Evolutionary conservation across 2,888 invertebrate genomes (phyloP), one percentile per base, ranked within the genome.

Genomic region (Ophion obscuratus): DNA sequence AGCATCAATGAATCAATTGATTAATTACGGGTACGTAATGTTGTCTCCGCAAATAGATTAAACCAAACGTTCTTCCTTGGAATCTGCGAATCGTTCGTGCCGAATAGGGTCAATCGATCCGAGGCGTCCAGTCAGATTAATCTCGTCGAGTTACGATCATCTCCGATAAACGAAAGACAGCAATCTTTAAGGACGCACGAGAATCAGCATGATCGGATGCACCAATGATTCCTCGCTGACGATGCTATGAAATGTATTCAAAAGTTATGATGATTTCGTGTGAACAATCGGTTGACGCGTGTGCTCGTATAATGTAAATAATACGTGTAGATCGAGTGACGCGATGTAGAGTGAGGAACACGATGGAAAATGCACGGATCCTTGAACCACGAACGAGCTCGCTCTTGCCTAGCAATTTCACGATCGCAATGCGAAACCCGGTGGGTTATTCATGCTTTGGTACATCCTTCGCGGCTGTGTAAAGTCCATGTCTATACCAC

Each of bases 341-440:
- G 11, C n/a, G 11, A 73, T 57, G n/a, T 47, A 53, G 20, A 44
- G 44, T 11, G 36, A 31, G 24, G 59, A 47, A 14, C 74, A 61
- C 71, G 73, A 31, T 59, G 73, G 24, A 53, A 64, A 74, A 75
- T 36, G 62, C 71, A 61, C 36, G 81, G 68, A 81, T 84, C 81
- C 78, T 85, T 81, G 81, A 85, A 81, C 84, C 57, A 62, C 68
- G 67, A 81, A 77, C 67, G 78, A 81, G 84, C 27, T 64, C 20
- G 67, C 64, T 64, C 68, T 68, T 53, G 71, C 57, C 67, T 84
- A 71, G 77, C 62, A 74, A 84, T 81, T 84, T 61, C 77, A 71
- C 24, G 73, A 85, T 81, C 57, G 81, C 31, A 59, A 68, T 78
- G 77, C 76, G 62, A 74, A 81, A 75, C 81, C 78, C 64, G 68